Conservation (phyloP, 2,888 invertebrate species). For the Nezara viridula region DNA sequence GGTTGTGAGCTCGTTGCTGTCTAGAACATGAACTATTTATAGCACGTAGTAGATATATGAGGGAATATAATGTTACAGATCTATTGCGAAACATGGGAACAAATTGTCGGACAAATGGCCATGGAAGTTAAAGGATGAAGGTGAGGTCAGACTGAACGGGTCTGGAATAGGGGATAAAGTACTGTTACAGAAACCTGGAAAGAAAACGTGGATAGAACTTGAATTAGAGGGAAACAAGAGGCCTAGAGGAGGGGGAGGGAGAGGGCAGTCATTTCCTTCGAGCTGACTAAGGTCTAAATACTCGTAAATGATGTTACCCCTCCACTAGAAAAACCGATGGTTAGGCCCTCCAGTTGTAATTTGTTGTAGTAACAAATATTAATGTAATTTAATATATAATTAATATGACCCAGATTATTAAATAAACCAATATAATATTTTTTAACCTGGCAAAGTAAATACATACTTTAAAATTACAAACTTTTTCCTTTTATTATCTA, state of each 20-base stretch:
- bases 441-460: no score
- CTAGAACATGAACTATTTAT: slow-evolving; percentile 4
- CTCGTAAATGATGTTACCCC: slow-evolving; percentile 31
- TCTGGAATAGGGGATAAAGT: slow-evolving; percentile 38
- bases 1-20: background rate
- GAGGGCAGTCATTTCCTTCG: background rate
- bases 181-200: slow-evolving; percentile 36
- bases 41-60: slow-evolving; percentile 19
- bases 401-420: background rate
- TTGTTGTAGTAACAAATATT: background rate
- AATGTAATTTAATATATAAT: background rate
- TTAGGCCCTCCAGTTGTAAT: background rate
- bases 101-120: slow-evolving; percentile 17
- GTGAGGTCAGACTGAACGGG: background rate
- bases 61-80: slow-evolving; percentile 7
- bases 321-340: background rate
- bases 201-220: slow-evolving; percentile 46
- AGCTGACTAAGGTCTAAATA: slow-evolving; percentile 46
- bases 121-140: slow-evolving; percentile 12
- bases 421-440: background rate
- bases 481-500: no score
- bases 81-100: slow-evolving; percentile 15
- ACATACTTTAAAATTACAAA: no score
- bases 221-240: slow-evolving; percentile 41
- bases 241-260: background rate